Conservation (phyloP, 2,797 vertebrate species). For the Melanotaenia nigrans region DNA sequence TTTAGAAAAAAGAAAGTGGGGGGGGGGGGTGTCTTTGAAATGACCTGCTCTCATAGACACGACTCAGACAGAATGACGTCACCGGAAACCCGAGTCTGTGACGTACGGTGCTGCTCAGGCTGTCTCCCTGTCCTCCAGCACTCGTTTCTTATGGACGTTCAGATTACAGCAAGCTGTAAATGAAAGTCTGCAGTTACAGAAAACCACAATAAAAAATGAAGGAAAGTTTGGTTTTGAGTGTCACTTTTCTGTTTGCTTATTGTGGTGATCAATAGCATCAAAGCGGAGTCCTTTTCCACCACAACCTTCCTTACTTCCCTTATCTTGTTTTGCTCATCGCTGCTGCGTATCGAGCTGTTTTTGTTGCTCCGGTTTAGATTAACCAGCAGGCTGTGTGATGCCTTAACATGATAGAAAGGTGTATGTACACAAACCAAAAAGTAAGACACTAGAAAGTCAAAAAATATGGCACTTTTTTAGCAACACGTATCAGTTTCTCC, state of each 20-base stretch:
- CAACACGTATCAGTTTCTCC: slow-evolving; percentile 29
- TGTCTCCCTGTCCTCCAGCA: slow-evolving; percentile 2
- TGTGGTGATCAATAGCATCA: slow-evolving; percentile 11
- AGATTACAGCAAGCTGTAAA: slow-evolving; percentile 16
- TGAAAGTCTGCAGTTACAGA: slow-evolving; percentile 11
- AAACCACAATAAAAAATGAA: neutral
- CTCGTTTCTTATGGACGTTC: slow-evolving; percentile 4
- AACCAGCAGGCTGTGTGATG: neutral
- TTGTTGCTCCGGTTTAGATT: slow-evolving; percentile 13
- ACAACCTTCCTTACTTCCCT: neutral
- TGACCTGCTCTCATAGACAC: slow-evolving; percentile 70
- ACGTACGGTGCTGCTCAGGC: slow-evolving; percentile 37
- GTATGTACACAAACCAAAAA: slow-evolving; percentile 52
- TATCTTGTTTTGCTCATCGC: neutral
- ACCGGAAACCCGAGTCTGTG: slow-evolving; percentile 57
- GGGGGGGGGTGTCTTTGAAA: slow-evolving; percentile 71
- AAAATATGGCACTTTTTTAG: slow-evolving; percentile 83
- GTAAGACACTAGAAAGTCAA: slow-evolving; percentile 76
- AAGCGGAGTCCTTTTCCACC: slow-evolving; percentile 13
- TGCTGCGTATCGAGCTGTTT: neutral
- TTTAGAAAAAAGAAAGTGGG: neutral
- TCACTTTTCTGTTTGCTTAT: slow-evolving; percentile 7
- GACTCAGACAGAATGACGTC: slow-evolving; percentile 72
- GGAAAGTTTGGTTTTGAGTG: neutral
- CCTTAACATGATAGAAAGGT: slow-evolving; percentile 30